Conservation (phyloP, 2,797 vertebrate species). For the Tangara arthus region DNA sequence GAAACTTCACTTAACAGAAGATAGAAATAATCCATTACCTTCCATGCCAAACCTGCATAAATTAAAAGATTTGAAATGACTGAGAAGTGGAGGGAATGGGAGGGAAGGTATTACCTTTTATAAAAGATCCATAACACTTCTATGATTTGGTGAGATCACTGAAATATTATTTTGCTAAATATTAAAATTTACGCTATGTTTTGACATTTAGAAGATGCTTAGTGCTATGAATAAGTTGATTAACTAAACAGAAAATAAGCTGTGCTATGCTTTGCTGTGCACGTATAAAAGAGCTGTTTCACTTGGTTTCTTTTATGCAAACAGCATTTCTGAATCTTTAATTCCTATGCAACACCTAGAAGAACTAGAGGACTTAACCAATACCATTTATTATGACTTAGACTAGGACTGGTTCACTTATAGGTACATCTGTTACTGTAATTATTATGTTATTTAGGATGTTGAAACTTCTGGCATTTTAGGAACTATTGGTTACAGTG, state of each 20-base stretch:
- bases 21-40: not conserved
- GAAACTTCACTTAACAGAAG: not conserved
- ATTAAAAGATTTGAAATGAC: not conserved
- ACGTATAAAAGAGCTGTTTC: not conserved
- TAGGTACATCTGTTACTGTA: not conserved
- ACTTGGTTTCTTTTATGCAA: not conserved
- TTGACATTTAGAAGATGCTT: not conserved
- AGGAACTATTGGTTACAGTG: not conserved
- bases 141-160: not conserved
- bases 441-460: not conserved
- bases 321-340: not conserved
- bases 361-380: not conserved
- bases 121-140: not conserved
- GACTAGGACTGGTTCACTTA: accelerated
- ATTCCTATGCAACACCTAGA: not conserved
- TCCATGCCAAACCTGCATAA: not conserved
- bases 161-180: not conserved
- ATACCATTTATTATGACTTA: not conserved
- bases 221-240: not conserved
- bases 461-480: not conserved
- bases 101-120: accelerated
- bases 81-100: accelerated
- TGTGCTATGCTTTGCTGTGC: not conserved
- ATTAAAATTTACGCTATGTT: not conserved
- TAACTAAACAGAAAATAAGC: not conserved